Conservation (phyloP, 92 coral and sea anemone genomes). For the Phenganax stokvisi region DNA sequence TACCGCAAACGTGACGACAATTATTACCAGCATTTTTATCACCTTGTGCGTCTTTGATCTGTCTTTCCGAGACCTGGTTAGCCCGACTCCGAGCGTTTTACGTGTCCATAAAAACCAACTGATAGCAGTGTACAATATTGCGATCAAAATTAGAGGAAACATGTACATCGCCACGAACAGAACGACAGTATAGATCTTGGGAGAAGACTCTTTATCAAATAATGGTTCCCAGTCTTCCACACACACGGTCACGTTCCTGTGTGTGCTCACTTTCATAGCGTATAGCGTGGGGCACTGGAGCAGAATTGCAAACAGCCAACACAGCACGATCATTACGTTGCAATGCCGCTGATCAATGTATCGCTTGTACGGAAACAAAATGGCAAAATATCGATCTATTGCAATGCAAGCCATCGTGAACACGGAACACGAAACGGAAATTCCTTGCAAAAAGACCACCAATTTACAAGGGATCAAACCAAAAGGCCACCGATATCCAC, state of each 20-base stretch:
- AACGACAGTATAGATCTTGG: constrained; percentile 57
- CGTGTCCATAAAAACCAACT: constrained; percentile 50
- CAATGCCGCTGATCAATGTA: constrained; percentile 46
- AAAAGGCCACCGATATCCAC: constrained; percentile 30
- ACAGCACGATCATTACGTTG: constrained; percentile 49
- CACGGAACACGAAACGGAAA: constrained; percentile 62
- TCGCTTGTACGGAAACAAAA: constrained; percentile 58
- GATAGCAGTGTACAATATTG: constrained; percentile 56
- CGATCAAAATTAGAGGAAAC: constrained; percentile 56
- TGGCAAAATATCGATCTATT: constrained; percentile 60
- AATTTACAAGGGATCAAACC: constrained; percentile 25
- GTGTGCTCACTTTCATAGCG: constrained; percentile 53
- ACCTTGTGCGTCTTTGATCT: constrained; percentile 22
- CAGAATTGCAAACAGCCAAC: constrained; percentile 58
- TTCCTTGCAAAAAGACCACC: constrained; percentile 28
- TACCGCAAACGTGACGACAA: constrained; percentile 39
- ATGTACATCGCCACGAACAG: constrained; percentile 58
- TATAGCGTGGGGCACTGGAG: constrained; percentile 77
- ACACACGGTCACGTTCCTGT: constrained; percentile 38
- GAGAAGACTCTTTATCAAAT: constrained; percentile 50
- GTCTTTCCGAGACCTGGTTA: constrained; percentile 15
- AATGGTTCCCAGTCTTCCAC: constrained; percentile 61
- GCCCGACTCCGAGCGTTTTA: constrained; percentile 57
- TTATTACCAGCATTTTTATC: constrained; percentile 36
- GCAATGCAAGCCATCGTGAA: constrained; percentile 66